Conservation (phyloP, 2,888 invertebrate genomes). For the Cecidostiba fungosa region DNA sequence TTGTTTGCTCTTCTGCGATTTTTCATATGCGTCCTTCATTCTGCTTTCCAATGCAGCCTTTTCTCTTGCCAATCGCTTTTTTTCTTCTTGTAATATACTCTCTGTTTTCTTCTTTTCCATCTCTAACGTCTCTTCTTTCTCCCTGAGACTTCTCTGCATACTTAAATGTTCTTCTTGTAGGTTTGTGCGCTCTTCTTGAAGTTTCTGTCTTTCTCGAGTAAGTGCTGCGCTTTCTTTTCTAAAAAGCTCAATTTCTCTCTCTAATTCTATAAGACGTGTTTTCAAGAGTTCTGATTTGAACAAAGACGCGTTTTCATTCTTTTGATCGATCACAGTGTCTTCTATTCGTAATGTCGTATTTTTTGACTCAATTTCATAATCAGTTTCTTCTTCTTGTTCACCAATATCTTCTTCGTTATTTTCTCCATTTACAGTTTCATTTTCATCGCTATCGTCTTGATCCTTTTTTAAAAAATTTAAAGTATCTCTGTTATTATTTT, state of each 20-base stretch:
- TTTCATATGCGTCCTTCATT: conserved; percentile 84
- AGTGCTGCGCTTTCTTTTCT: conserved; percentile 82
- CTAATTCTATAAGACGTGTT: conserved; percentile 84
- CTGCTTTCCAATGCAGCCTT: conserved; percentile 85
- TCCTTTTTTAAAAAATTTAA: conserved; percentile 36
- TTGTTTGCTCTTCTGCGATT: conserved; percentile 85
- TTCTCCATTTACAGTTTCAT: conserved; percentile 41
- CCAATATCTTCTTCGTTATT: conserved; percentile 59
- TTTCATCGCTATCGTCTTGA: conserved; percentile 7
- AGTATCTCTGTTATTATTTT: conserved; percentile 41
- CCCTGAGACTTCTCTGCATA: conserved; percentile 81
- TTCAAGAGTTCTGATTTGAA: conserved; percentile 84
- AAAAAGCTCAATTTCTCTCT: conserved; percentile 84
- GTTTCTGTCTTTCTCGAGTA: conserved; percentile 76
- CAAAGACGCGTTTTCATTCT: conserved; percentile 80
- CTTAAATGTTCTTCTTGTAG: conserved; percentile 82
- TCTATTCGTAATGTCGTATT: conserved; percentile 68
- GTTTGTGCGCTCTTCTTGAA: conserved; percentile 81
- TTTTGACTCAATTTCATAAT: conserved; percentile 63
- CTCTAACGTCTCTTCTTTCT: conserved; percentile 84
- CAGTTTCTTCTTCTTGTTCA: conserved; percentile 55
- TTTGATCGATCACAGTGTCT: conserved; percentile 75
- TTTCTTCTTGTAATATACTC: conserved; percentile 86
- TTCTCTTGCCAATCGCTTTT: conserved; percentile 85
- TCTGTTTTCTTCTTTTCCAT: conserved; percentile 84